Evolutionary conservation across 2,888 invertebrate species (phyloP).

Genomic region (Andrena haemorrhoa): DNA sequence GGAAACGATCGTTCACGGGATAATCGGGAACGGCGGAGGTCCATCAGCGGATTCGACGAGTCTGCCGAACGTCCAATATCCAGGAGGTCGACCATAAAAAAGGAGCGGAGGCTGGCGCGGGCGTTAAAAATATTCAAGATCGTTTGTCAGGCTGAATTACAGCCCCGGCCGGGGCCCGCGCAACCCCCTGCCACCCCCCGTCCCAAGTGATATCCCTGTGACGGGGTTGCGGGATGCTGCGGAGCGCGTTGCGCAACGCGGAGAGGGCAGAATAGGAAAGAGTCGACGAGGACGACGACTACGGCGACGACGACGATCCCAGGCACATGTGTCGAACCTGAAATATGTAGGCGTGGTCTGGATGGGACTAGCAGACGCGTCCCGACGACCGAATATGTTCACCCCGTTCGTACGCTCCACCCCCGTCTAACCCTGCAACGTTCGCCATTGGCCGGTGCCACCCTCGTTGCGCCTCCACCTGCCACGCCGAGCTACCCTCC

Average conservation of each 20-base stretch:
- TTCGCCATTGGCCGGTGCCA: conserved; percentile 81
- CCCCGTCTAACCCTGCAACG: conserved; percentile 77
- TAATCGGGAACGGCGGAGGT: conserved; percentile 54
- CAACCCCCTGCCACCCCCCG: neutral
- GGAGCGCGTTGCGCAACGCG: conserved; percentile 69
- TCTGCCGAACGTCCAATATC: conserved; percentile 76
- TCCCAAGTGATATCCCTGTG: conserved; percentile 24
- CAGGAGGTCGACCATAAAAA: conserved; percentile 64
- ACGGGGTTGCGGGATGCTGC: conserved; percentile 56
- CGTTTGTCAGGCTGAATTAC: conserved; percentile 82
- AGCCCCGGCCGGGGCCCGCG: conserved; percentile 37
- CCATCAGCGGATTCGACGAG: conserved; percentile 69
- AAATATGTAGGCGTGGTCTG: conserved; percentile 85
- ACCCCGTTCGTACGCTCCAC: conserved; percentile 81
- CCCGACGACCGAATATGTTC: conserved; percentile 84
- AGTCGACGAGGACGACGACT: conserved; percentile 63
- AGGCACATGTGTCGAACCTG: conserved; percentile 84
- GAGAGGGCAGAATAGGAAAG: conserved; percentile 50
- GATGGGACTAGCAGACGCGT: conserved; percentile 82
- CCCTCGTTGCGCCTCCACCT: conserved; percentile 83
- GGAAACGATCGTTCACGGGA: conserved; percentile 47
- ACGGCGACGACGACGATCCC: conserved; percentile 68
- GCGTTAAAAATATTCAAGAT: conserved; percentile 83
- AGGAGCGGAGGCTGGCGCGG: conserved; percentile 65
- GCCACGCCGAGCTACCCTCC: conserved; percentile 76